Evolutionary conservation across 2,888 invertebrate species (phyloP).

Genomic region (Galerucella calmariensis): DNA sequence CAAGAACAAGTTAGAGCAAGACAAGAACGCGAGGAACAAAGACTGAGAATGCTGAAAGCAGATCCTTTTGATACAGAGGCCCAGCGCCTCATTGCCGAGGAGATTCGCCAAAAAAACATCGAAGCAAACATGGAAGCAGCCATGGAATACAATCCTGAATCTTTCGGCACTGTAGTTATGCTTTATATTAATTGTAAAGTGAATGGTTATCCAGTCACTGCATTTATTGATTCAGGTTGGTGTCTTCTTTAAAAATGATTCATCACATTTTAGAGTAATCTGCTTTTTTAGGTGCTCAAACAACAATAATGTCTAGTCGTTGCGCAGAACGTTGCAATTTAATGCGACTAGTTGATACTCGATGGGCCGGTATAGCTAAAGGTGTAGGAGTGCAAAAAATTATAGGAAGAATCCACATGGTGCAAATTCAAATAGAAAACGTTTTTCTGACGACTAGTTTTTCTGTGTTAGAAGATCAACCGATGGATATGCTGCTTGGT

Average conservation of each 20-base stretch:
- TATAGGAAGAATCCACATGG: slow-evolving; percentile 96
- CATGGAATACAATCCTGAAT: slow-evolving; percentile 98
- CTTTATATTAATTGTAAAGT: slow-evolving; percentile 97
- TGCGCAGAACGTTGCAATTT: slow-evolving; percentile 96
- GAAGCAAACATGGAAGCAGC: slow-evolving; percentile 99
- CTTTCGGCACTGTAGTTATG: slow-evolving; percentile 98
- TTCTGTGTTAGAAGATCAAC: slow-evolving; percentile 95
- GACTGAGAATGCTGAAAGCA: slow-evolving; percentile 88
- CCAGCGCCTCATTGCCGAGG: slow-evolving; percentile 93
- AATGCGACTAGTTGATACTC: slow-evolving; percentile 87
- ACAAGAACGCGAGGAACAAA: slow-evolving; percentile 84
- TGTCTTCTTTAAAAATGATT: background rate
- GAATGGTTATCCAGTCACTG: slow-evolving; percentile 96
- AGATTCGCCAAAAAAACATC: slow-evolving; percentile 95
- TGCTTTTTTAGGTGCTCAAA: slow-evolving; percentile 78
- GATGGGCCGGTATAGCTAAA: slow-evolving; percentile 97
- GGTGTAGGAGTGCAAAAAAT: slow-evolving; percentile 97
- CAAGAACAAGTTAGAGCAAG: slow-evolving; percentile 85
- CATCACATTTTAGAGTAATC: slow-evolving; percentile 6
- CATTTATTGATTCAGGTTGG: slow-evolving; percentile 93
- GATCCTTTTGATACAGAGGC: slow-evolving; percentile 97
- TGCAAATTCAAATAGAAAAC: slow-evolving; percentile 94
- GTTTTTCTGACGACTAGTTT: slow-evolving; percentile 96
- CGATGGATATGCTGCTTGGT: slow-evolving; percentile 98
- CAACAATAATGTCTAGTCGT: slow-evolving; percentile 96